Base-by-base conservation (phyloP, 2,888 invertebrate species). In the Portevinia maculata region DNA sequence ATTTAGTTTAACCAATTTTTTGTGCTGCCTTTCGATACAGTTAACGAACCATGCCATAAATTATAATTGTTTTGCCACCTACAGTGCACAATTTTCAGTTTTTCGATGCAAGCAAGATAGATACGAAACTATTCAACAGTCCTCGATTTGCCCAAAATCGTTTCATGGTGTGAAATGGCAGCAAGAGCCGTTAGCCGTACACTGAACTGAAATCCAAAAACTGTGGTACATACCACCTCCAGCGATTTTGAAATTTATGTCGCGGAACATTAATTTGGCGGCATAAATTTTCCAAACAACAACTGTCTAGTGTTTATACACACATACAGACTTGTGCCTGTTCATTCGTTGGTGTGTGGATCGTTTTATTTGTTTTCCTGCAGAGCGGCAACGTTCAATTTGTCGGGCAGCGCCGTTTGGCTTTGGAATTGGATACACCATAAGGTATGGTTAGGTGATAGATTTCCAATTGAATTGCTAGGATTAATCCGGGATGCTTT, bases 21-120 rank as follows among this genome's bases (percentile, higher is more conserved):
- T 1, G 17, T 11, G 44, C 9, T 28, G 30, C 9, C 48, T 55
- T 73, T 64, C 30, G 37, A 37, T 57, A 57, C 48, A 55, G 46
- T 65, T 65, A 74, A 74, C 73, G 73, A 75, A 59, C 67, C 44
- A 46, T 67, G 75, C 60, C 37, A 76, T 69, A 76, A 69, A 76
- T 76, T 60, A 69, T 60, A 76, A 69, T 76, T 60, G 60, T 69
- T 76, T 65, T 75, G 50, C 74, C 74, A 59, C 74, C 74, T 67
- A 67, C 52, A 34, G 74, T 67, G 55, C 60, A 57, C 64, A 67
- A 59, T 55, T 74, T 74, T 48, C 73, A n/a, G n/a, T n/a, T 57
- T 55, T 57, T 57, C 55, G 48, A 37, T 37, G 24, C 17, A 67
- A 11, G 21, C 32, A 67, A 69, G 32, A 37, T 37, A 13, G 13